Evolutionary conservation across 2,113 vertebrate genomes (phyloP).

Genomic region (Ameiurus melas): DNA sequence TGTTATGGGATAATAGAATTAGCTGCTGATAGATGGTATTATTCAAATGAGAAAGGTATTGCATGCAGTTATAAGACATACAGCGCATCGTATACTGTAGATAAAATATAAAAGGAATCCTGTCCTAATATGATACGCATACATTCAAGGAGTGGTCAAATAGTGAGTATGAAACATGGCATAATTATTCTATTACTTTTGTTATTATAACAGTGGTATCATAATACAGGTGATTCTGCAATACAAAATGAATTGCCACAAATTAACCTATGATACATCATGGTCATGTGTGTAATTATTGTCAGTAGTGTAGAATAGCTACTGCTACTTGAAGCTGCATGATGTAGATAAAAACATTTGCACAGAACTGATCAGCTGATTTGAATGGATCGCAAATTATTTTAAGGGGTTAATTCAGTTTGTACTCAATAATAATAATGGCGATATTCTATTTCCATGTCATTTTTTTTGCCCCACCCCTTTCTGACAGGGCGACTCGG

Average conservation of each 20-base stretch:
- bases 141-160: not conserved
- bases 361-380: not conserved
- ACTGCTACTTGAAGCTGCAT: too few species aligned
- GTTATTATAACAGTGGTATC: too few species aligned
- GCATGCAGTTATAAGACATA: not conserved
- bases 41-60: not conserved
- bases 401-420: not conserved
- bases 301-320: too few species aligned
- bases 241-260: too few species aligned
- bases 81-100: not conserved
- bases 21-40: not conserved
- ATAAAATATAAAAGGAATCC: not conserved
- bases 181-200: not conserved
- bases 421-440: not conserved
- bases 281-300: too few species aligned
- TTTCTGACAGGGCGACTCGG: conserved; percentile 68
- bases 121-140: not conserved
- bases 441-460: not conserved
- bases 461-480: not conserved
- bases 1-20: not conserved
- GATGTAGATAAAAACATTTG: too few species aligned
- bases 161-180: not conserved
- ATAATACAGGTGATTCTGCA: too few species aligned
- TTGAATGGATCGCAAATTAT: not conserved
- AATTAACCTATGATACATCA: too few species aligned